These are phyloP conservation scores for Ladona fulva DNA, from an alignment of 1,140 invertebrate genomes.

Conservation along the genomic window DNA sequence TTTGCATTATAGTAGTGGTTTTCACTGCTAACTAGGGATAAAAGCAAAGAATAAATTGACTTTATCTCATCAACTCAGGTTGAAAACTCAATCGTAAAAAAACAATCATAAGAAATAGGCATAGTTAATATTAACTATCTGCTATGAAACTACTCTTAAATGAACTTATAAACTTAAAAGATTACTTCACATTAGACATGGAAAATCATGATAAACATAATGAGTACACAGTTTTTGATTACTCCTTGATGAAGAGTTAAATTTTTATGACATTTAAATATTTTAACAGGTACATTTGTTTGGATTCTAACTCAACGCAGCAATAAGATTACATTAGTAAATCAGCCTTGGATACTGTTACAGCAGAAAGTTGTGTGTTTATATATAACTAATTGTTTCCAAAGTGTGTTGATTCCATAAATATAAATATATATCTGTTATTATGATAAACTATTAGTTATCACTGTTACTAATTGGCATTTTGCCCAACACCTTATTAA, in stretches of 20 bases:
- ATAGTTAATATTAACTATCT: background rate
- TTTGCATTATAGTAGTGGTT: background rate
- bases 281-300: background rate
- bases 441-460: background rate
- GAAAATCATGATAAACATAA: background rate
- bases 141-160: background rate
- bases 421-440: background rate
- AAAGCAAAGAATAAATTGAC: constrained; percentile 1
- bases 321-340: background rate
- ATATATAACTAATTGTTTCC: background rate
- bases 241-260: background rate
- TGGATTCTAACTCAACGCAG: background rate
- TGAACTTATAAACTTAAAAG: background rate
- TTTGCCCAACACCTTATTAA: background rate
- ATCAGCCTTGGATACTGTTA: background rate
- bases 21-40: background rate
- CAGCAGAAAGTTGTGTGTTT: background rate
- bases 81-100: constrained; percentile 1
- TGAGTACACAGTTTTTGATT: background rate
- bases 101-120: background rate
- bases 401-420: background rate
- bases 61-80: constrained; percentile 4
- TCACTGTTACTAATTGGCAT: constrained; percentile 1
- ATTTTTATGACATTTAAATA: background rate
- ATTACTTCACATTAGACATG: background rate